phyloP scores from a whole-genome alignment of 2,888 invertebrate species.

The Tubiluchus corallicola region DNA sequence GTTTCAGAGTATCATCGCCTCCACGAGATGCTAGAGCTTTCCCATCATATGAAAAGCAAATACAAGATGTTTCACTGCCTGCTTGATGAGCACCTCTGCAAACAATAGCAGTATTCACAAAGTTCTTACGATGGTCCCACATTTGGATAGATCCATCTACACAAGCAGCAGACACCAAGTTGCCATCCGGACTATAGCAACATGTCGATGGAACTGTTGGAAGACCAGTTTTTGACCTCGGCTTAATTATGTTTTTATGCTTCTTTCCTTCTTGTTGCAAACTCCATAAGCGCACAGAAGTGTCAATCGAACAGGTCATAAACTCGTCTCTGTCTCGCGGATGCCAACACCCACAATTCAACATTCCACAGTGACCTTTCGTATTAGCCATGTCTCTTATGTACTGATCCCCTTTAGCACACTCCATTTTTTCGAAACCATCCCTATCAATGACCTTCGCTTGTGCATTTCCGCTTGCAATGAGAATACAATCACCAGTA shows the following conservation, averaged over 20 bases:
- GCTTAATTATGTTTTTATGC: conserved; percentile 67
- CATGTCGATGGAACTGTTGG: conserved; percentile 68
- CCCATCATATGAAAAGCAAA: conserved; percentile 74
- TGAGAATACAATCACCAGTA: conserved; percentile 80
- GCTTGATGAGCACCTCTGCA: conserved; percentile 44
- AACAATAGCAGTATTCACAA: conserved; percentile 62
- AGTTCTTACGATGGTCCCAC: conserved; percentile 85
- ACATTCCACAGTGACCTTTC: conserved; percentile 78
- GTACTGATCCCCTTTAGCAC: conserved; percentile 86
- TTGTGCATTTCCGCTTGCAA: conserved; percentile 62
- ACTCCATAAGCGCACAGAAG: conserved; percentile 75
- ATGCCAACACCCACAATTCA: conserved; percentile 84
- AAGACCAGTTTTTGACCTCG: conserved; percentile 54
- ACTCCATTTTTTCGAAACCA: conserved; percentile 78
- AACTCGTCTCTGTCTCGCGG: conserved; percentile 78
- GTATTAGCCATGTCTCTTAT: conserved; percentile 81
- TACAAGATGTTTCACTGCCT: conserved; percentile 58
- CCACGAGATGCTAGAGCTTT: conserved; percentile 55
- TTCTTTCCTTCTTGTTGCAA: conserved; percentile 50
- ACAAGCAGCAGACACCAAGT: conserved; percentile 68
- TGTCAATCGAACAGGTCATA: conserved; percentile 79
- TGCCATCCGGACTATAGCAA: conserved; percentile 62
- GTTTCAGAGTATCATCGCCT: conserved; percentile 74
- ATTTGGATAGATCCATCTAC: conserved; percentile 86
- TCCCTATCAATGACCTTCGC: conserved; percentile 82